A percentile compares a stretch with the other conserved stretches of the same genome.
Conservation (phyloP, 2,797 vertebrate species). For the Naso thynnoides region DNA sequence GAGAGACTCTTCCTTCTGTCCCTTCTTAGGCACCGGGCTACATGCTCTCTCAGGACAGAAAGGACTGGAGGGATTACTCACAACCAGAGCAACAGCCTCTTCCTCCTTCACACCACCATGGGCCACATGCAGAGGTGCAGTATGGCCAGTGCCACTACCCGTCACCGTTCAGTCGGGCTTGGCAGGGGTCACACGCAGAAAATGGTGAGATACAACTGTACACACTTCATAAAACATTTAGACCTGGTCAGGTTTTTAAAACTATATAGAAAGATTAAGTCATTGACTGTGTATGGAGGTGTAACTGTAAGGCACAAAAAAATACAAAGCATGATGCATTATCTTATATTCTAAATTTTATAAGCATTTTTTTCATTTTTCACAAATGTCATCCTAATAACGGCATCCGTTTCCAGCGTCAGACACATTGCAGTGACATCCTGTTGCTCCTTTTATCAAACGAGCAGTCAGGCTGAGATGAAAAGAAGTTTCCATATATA, state of each 20-base stretch:
- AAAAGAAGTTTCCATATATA: not conserved
- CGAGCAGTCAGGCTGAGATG: not conserved
- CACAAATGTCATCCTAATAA: not conserved
- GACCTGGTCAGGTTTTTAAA: not conserved
- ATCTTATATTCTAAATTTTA: not conserved
- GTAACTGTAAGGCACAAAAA: not conserved
- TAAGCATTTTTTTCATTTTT: not conserved
- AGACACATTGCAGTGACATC: not conserved
- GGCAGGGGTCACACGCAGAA: slow-evolving; percentile 90
- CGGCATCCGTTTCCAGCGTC: not conserved
- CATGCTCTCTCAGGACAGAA: slow-evolving; percentile 90
- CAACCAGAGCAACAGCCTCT: slow-evolving; percentile 84
- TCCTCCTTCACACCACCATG: slow-evolving; percentile 67
- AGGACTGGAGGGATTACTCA: slow-evolving; percentile 92
- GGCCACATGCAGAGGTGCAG: slow-evolving; percentile 87
- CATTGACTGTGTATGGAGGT: not conserved
- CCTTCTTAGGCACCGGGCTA: slow-evolving; percentile 88
- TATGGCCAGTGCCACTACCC: slow-evolving; percentile 90
- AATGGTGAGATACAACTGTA: slow-evolving; percentile 84
- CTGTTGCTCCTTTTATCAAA: slow-evolving; percentile 15
- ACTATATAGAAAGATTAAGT: not conserved
- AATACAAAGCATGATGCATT: not conserved
- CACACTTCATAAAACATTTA: not conserved
- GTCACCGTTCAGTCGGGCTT: slow-evolving; percentile 87
- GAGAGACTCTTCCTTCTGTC: not conserved